phyloP scores from a whole-genome alignment of 2,113 vertebrate species.

The Ochotona curzoniae region DNA sequence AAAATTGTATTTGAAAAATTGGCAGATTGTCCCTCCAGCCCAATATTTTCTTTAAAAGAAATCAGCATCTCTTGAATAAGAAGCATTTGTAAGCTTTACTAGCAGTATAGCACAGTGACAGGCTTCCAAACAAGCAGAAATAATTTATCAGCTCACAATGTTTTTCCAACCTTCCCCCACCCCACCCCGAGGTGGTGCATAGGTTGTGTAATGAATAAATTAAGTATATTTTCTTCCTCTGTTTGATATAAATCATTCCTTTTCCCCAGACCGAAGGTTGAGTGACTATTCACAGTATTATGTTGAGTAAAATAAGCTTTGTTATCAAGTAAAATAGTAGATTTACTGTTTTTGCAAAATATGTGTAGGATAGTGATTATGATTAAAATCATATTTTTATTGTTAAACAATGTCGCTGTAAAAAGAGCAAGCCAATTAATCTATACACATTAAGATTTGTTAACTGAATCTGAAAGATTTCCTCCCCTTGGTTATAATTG shows the following conservation, averaged over 20 bases:
- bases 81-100: conserved; percentile 75
- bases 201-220: conserved; percentile 80
- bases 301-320: conserved; percentile 67
- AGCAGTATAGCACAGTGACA: conserved; percentile 67
- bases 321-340: conserved; percentile 42
- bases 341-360: conserved; percentile 43
- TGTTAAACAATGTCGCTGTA: not conserved
- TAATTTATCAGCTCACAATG: conserved; percentile 81
- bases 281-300: conserved; percentile 59
- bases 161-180: conserved; percentile 65
- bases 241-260: conserved; percentile 78
- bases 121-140: conserved; percentile 79
- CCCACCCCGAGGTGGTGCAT: conserved; percentile 74
- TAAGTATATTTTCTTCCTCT: conserved; percentile 74
- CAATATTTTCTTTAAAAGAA: not conserved
- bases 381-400: conserved; percentile 55
- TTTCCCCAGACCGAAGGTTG: conserved; percentile 64
- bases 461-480: conserved; percentile 48
- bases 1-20: conserved; percentile 60
- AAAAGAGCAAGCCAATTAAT: conserved; percentile 26
- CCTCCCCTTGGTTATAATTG: conserved; percentile 58
- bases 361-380: not conserved
- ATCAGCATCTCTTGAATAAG: conserved; percentile 74
- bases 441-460: conserved; percentile 27
- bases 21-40: conserved; percentile 14